Conservation (phyloP, 2,888 invertebrate species). For the Epirrita christyi region DNA sequence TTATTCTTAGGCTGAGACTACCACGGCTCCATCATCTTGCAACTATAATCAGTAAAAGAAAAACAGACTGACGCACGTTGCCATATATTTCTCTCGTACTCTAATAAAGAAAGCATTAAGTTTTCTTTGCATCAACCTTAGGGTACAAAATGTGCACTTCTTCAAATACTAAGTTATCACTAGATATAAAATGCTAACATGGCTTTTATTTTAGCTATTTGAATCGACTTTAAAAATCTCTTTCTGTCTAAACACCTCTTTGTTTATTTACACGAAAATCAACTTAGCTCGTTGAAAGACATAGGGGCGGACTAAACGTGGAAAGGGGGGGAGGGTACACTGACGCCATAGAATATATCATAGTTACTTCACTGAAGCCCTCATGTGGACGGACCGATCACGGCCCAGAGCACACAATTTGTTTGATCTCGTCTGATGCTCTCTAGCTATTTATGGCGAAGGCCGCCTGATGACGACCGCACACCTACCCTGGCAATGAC, state of each 20-base stretch:
- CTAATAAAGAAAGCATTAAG: no score
- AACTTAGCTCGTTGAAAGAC: conserved; percentile 19
- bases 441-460: conserved; percentile 79
- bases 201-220: conserved; percentile 17
- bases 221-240: neutral
- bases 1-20: no score
- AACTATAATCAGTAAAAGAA: no score
- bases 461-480: conserved; percentile 65
- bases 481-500: conserved; percentile 49
- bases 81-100: no score
- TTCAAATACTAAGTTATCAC: neutral
- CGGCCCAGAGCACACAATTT: conserved; percentile 79
- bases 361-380: conserved; percentile 52
- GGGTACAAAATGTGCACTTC: neutral
- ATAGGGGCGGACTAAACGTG: conserved; percentile 12
- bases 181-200: conserved; percentile 9
- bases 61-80: no score
- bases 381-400: conserved; percentile 76
- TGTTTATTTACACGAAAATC: conserved; percentile 30
- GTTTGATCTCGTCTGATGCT: conserved; percentile 79
- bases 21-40: no score
- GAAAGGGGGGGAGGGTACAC: conserved; percentile 18
- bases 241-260: conserved; percentile 1
- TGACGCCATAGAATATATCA: conserved; percentile 6
- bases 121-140: neutral